Conservation (phyloP, 92 coral and sea anemone genomes). For the Scolanthus callimorphus region DNA sequence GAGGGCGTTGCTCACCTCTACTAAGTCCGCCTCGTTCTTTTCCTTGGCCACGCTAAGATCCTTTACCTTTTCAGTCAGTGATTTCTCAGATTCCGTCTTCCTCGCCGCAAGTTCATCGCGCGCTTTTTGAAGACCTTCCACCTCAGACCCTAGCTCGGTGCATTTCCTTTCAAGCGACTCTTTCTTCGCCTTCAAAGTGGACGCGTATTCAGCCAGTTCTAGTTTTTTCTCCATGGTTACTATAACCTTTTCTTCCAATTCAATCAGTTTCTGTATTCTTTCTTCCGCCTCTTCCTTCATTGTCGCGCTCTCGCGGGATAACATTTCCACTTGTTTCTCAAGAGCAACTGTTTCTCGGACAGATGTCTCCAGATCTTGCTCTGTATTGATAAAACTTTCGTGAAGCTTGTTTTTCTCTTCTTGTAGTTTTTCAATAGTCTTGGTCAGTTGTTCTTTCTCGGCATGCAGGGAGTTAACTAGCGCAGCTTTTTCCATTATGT, state of each 20-base stretch:
- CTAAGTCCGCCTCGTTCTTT: constrained; percentile 13
- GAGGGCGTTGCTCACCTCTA: constrained; percentile 7
- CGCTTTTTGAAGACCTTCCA: constrained; percentile 59
- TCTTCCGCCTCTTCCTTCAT: constrained; percentile 33
- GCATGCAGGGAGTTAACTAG: constrained; percentile 14
- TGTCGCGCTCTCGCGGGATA: constrained; percentile 26
- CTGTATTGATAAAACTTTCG: constrained; percentile 12
- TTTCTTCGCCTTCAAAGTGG: constrained; percentile 15
- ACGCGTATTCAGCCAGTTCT: constrained; percentile 35
- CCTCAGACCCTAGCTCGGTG: constrained; percentile 51
- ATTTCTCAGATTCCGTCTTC: constrained; percentile 7
- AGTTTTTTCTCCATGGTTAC: constrained; percentile 38
- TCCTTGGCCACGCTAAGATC: constrained; percentile 9
- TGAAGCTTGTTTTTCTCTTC: constrained; percentile 31
- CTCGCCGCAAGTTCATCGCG: constrained; percentile 37
- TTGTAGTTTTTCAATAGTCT: constrained; percentile 30
- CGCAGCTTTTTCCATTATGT: constrained; percentile 1
- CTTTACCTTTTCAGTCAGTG: constrained; percentile 1
- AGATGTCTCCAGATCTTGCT: constrained; percentile 21
- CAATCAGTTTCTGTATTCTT: constrained; percentile 22
- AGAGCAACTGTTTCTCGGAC: constrained; percentile 26
- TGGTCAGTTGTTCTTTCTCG: constrained; percentile 14
- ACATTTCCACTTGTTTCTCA: constrained; percentile 24
- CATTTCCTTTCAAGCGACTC: constrained; percentile 28
- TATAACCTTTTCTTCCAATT: constrained; percentile 29